Conservation (phyloP, 1,140 invertebrate genomes). For the Drosophila busckii region DNA sequence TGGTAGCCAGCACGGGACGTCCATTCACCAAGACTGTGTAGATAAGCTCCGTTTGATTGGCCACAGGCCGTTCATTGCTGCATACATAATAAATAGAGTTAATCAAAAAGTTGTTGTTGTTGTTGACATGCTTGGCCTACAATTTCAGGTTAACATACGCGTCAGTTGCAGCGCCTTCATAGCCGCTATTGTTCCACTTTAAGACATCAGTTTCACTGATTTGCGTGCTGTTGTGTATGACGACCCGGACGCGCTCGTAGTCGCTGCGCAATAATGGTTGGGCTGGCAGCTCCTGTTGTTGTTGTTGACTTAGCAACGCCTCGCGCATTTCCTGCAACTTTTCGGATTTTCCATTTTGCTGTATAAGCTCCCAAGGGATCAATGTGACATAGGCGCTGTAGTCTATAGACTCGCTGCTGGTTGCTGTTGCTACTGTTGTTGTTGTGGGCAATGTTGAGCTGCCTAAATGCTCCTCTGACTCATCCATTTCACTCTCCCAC, state of each 20-base stretch:
- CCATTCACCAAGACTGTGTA: constrained; percentile 89
- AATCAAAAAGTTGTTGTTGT: background rate
- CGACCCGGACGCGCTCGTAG: constrained; percentile 71
- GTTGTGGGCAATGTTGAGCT: constrained; percentile 20
- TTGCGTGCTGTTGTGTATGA: constrained; percentile 80
- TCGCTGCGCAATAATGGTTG: background rate
- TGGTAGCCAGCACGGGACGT: constrained; percentile 86
- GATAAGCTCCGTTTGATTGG: constrained; percentile 81
- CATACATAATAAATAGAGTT: background rate
- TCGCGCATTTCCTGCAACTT: constrained; percentile 62
- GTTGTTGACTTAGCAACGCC: constrained; percentile 55
- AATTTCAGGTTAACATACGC: constrained; percentile 75
- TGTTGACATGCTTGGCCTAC: constrained; percentile 29
- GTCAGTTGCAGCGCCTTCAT: constrained; percentile 31
- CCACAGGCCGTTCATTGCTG: constrained; percentile 63
- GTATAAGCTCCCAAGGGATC: constrained; percentile 72
- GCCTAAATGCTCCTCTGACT: constrained; percentile 11
- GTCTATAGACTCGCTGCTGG: constrained; percentile 45
- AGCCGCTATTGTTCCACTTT: constrained; percentile 47
- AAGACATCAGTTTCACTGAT: constrained; percentile 69
- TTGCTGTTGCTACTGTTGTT: constrained; percentile 4
- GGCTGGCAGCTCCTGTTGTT: constrained; percentile 21
- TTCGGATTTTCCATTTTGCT: constrained; percentile 64
- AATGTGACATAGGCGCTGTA: constrained; percentile 61
- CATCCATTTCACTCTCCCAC: constrained; percentile 53